A percentile compares a stretch with the other conserved stretches of the same genome.
These are phyloP conservation scores for Sapayoa aenigma DNA, from an alignment of 2,113 vertebrate genomes.

Conservation along the genomic window DNA sequence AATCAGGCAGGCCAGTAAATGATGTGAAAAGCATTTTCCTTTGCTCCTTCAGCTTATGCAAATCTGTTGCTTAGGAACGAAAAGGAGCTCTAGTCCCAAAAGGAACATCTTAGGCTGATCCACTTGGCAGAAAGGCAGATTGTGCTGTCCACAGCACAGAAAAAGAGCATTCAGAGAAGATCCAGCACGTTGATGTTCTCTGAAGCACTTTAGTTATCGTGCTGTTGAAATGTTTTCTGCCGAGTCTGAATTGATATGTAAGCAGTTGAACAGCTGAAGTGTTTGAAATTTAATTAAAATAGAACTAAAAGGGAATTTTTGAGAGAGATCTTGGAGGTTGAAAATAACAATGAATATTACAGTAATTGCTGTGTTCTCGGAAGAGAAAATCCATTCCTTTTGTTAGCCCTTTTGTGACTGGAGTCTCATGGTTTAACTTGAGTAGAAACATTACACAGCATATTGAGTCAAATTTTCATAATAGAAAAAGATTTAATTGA, in stretches of 20 bases:
- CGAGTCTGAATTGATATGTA: background rate
- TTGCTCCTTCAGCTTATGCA: slow-evolving; percentile 51
- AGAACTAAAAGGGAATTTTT: background rate
- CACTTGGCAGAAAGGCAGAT: background rate
- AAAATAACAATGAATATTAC: background rate
- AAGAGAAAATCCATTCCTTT: background rate
- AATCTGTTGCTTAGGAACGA: slow-evolving; percentile 59
- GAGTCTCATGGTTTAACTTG: background rate
- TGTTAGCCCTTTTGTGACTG: background rate
- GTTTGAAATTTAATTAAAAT: background rate
- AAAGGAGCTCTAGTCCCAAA: background rate
- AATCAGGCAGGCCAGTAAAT: slow-evolving; percentile 11
- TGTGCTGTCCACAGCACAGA: background rate
- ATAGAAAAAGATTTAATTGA: background rate
- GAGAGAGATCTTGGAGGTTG: background rate
- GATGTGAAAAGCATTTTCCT: slow-evolving; percentile 45
- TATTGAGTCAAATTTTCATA: background rate
- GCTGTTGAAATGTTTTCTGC: background rate
- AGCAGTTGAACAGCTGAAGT: background rate
- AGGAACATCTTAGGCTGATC: slow-evolving; percentile 8
- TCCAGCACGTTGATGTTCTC: background rate
- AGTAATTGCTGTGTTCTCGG: background rate
- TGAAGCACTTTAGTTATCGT: background rate
- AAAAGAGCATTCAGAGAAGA: background rate
- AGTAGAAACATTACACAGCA: background rate